Base-by-base conservation (phyloP, 2,113 vertebrate genomes). In the Macquaria australasica region DNA sequence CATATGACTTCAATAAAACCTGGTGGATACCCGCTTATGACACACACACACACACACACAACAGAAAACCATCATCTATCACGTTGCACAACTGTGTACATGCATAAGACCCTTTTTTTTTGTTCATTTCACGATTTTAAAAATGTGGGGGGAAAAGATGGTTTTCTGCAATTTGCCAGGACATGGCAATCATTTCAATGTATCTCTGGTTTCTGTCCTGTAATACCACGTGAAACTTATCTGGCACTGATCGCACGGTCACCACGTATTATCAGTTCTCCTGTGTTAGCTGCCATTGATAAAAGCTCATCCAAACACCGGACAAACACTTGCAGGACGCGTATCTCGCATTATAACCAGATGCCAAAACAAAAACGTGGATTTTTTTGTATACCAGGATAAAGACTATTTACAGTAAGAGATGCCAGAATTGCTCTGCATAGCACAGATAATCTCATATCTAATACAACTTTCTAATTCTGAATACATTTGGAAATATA, bases 321-420 rank as follows among this genome's bases (percentile, higher is more conserved):
- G n/a, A 68, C 67, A 69, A 60, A 85, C 81, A 81, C 67, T 58
- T 63, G 31, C 69, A 73, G 37, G 15, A 62, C 73, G 72, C 37
- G 31, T 18, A 66, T 53, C 43, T 41, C 73, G 68, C 43, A 37
- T 69, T 76, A 63, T 9, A 79, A 48, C 58, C 56, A 58, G 23
- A 84, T 50, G 68, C 51, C 73, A 77, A 11, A 89, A 82, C 51
- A 43, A 88, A 81, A 76, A 51, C 34, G 34, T 75, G 51, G 14
- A 48, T 59, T 62, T 79, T 60, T 31, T 16, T 8, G 6, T 1
- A 34, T 39, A 63, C 15, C 55, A 68, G 34, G 59, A 71, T 34
- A 62, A 5, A 48, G 28, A 56, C 1, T 4, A 21, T 37, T 62
- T 69, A 50, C 63, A 79, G 43, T 48, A 8, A 83, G 50, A 63